phyloP scores from a whole-genome alignment of 2,888 invertebrate species.

The Acrobeloides nanus region DNA sequence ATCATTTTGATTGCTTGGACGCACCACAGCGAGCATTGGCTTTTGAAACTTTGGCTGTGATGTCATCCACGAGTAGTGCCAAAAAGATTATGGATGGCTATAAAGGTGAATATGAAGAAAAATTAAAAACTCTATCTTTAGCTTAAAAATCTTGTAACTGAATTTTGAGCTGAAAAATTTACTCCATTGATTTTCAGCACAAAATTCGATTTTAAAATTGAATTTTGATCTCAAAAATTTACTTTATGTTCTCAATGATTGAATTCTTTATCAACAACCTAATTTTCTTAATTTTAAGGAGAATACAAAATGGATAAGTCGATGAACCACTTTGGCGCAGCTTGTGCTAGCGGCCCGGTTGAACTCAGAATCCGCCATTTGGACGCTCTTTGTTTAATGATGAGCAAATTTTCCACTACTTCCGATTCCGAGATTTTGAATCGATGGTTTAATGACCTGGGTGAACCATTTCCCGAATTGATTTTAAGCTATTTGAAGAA shows the following conservation, averaged over 20 bases:
- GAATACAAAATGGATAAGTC: slow-evolving; percentile 15
- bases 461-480: slow-evolving; percentile 14
- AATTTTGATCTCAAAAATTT: too few species aligned
- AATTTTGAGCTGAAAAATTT: too few species aligned
- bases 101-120: too few species aligned
- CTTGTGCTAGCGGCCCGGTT: slow-evolving; percentile 12
- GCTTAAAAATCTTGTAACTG: too few species aligned
- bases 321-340: slow-evolving; percentile 15
- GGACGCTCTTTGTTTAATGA: background rate
- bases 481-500: slow-evolving; percentile 8
- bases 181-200: too few species aligned
- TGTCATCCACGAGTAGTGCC: slow-evolving; percentile 13
- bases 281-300: too few species aligned
- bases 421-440: slow-evolving; percentile 10
- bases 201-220: too few species aligned
- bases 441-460: slow-evolving; percentile 12
- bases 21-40: slow-evolving; percentile 15
- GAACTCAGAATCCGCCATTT: slow-evolving; percentile 3
- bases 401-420: background rate
- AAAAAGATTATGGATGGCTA: slow-evolving; percentile 10
- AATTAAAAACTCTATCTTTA: too few species aligned
- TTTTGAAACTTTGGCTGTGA: slow-evolving; percentile 16
- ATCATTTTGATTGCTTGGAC: slow-evolving; percentile 12
- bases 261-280: too few species aligned
- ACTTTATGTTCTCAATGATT: too few species aligned